Base-by-base conservation (phyloP, 2,888 invertebrate genomes). In the Agelastica alni region DNA sequence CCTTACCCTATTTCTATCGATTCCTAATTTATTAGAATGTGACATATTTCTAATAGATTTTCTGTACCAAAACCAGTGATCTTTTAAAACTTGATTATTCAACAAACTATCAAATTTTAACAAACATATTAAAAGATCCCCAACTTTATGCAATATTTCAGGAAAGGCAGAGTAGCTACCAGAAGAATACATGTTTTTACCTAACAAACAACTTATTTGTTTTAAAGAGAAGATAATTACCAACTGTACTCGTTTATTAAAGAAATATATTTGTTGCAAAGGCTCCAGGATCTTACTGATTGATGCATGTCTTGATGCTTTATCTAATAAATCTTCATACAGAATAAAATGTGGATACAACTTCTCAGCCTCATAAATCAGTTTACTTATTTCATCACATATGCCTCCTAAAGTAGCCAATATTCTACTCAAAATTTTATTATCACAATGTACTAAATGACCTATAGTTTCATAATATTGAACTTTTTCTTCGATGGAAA, bases 381-480 rank as follows among this genome's bases (percentile, higher is more conserved):
- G 78, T 46, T 81, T 73, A 48, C 83, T 78, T 54, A 91, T 85
- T 79, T 96, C 95, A 63, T 85, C 81, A 74, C 91, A 92, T 1
- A 93, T 78, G 5, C 89, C 85, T 10, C 88, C 85, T 53, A 96
- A 83, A 0, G 91, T 89, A 32, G 88, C 85, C 5, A 96, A 78
- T 37, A 93, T 83, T 77, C 90, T 88, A 26, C 88, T 88, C 65
- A 94, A 81, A 42, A 87, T 78, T 70, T 88, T 89, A 71, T 93
- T 93, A 75, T 94, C 93, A 16, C 91, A 91, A 61, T 89, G 86
- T 7, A 91, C 85, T 56, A 94, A 75, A 61, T 88, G 84, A 22
- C 88, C 77, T 22, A 91, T 74, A 3, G 83, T 79, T 9, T 86
- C 79, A 60, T 84, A 81, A 75, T 93, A 91, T 61, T 41, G 37